Evolutionary conservation across 2,797 vertebrate species (phyloP).

Genomic region (Myotis pilosus): DNA sequence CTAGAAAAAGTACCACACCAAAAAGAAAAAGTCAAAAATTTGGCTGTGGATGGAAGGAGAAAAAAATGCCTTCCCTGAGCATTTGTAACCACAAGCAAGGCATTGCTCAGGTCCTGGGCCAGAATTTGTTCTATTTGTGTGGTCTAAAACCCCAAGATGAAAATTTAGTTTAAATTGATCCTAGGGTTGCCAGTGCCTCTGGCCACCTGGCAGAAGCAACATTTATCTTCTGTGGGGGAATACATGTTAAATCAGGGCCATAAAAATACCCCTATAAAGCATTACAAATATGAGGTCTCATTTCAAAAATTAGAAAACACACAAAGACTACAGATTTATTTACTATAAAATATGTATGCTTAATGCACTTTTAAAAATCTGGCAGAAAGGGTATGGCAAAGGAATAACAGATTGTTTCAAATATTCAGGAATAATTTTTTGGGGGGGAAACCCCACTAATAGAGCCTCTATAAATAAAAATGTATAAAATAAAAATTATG

Average conservation of each 20-base stretch:
- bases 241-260: slow-evolving; percentile 22
- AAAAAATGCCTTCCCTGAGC: background rate
- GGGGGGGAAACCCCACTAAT: background rate
- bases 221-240: slow-evolving; percentile 55
- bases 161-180: slow-evolving; percentile 61
- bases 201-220: slow-evolving; percentile 60
- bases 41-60: background rate
- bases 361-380: background rate
- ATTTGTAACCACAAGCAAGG: slow-evolving; percentile 60
- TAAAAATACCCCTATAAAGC: slow-evolving; percentile 1
- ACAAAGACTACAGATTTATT: background rate
- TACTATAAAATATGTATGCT: background rate
- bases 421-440: background rate
- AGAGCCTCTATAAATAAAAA: background rate
- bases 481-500: background rate
- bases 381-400: background rate
- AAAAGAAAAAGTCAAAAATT: slow-evolving; percentile 48
- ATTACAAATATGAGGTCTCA: slow-evolving; percentile 28
- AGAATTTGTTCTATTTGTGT: slow-evolving; percentile 66
- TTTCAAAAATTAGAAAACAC: slow-evolving; percentile 28
- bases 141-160: slow-evolving; percentile 61
- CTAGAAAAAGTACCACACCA: slow-evolving; percentile 15
- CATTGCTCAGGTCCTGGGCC: slow-evolving; percentile 52
- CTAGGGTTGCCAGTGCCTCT: slow-evolving; percentile 33
- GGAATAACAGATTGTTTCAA: background rate